A percentile compares a stretch with the other conserved stretches of the same genome.
phyloP scores from a whole-genome alignment of 2,888 invertebrate genomes.

The Acanthosepion pharaonis region DNA sequence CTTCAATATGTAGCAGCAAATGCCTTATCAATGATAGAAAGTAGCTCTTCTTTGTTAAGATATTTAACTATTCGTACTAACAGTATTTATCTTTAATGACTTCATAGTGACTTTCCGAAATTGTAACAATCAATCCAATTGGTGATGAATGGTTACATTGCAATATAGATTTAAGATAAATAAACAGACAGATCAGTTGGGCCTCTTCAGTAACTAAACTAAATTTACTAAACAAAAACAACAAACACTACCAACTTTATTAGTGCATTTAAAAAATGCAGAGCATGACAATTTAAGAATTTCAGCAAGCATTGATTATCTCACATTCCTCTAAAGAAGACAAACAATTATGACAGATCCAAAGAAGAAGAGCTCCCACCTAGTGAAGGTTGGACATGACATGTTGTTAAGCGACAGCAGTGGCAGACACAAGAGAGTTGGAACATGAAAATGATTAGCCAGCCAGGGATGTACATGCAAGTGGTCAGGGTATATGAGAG shows the following conservation, averaged over 20 bases:
- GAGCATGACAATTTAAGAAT: not conserved
- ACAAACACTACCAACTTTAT: not conserved
- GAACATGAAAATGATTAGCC: not conserved
- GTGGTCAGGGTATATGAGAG: not conserved
- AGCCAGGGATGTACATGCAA: not conserved
- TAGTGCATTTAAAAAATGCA: not conserved
- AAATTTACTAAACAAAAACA: not conserved
- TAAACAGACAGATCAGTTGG: no score
- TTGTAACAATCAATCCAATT: no score
- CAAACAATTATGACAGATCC: not conserved
- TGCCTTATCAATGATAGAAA: no score
- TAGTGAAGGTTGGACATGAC: not conserved
- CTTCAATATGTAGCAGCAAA: no score
- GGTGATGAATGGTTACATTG: no score
- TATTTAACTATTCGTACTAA: no score
- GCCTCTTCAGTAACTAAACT: not conserved
- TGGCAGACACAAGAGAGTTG: not conserved
- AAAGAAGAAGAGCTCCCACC: not conserved
- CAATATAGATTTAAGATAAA: no score
- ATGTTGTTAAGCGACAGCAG: not conserved
- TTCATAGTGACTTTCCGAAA: no score
- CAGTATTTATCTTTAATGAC: no score
- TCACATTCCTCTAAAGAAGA: not conserved
- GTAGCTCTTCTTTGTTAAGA: no score
- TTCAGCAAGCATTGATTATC: not conserved